phyloP scores from a whole-genome alignment of 2,113 vertebrate species.

The Thinocorus orbignyianus region DNA sequence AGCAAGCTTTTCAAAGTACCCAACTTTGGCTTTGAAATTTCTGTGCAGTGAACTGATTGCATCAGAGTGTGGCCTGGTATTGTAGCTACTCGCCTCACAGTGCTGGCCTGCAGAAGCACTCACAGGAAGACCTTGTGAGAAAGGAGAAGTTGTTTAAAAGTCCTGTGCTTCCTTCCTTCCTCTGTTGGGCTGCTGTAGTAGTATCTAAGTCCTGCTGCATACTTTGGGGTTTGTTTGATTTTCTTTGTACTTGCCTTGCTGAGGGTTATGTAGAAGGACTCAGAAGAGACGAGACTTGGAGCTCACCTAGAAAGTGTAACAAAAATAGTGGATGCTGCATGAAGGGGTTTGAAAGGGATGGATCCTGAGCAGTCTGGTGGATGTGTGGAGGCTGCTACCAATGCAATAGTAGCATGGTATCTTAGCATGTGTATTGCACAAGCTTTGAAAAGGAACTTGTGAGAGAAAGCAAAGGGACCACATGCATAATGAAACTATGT shows the following conservation, averaged over 20 bases:
- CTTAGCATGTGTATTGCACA: neutral
- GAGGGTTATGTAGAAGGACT: neutral
- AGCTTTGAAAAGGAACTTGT: conserved; percentile 31
- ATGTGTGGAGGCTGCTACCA: neutral
- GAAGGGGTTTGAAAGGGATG: neutral
- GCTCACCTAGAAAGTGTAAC: neutral
- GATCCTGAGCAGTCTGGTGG: neutral
- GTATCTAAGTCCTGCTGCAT: neutral
- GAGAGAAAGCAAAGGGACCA: conserved; percentile 66
- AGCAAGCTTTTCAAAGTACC: neutral
- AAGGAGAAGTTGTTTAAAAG: neutral
- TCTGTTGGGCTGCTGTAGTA: neutral
- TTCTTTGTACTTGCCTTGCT: neutral
- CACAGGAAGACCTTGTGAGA: neutral
- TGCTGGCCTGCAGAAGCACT: neutral
- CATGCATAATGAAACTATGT: conserved; percentile 61
- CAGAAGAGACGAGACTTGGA: neutral
- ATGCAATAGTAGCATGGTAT: neutral
- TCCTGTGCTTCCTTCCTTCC: neutral
- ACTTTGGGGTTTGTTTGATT: neutral
- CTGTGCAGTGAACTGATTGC: neutral
- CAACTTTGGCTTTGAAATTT: neutral
- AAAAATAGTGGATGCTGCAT: neutral
- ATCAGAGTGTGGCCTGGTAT: neutral
- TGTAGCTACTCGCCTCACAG: neutral